Base-by-base conservation (phyloP, 2,888 invertebrate species). In the Ectemnius lituratus region DNA sequence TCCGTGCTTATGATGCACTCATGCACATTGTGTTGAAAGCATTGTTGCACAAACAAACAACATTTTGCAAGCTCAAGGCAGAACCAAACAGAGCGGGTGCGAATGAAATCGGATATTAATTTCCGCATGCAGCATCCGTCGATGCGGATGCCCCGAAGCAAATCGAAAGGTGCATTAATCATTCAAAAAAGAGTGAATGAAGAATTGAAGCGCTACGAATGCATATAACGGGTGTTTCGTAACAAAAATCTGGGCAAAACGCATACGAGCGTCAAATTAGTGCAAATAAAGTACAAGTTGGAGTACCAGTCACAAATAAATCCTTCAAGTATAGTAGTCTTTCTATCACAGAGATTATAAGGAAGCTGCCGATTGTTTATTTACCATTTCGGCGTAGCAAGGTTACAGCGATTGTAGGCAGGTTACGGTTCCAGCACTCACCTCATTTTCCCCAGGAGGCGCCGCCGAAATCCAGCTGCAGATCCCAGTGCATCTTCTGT, bases 301-400 rank as follows among this genome's bases (percentile, higher is more conserved):
- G 5, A 52, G 0, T 2, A 52, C 2, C 16, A 14, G 28, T 20
- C 6, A 13, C 1, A 1, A 28, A 46, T 20, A 16, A 23, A 13
- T 60, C 23, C 6, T 18, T 4, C 8, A 11, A 8, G 13, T 4
- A 14, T 0, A 16, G 5, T 13, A 8, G 8, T 23, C 6, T 0
- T 18, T 46, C 37, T 4, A 16, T 28, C 46, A 20, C 49, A 28
- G 47, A n/a, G 46, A 28, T 58, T 62, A 27, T 57, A 47, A 20
- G 61, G 56, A 56, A 13, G n/a, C 23, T 45, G 20, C 49, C 60
- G 75, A 67, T 72, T 75, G 82, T 84, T 82, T 84, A 84, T 84
- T 84, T 84, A 84, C 76, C 69, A 80, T 78, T 65, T 70, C 64
- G 64, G 58, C 59, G 20, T 59, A 63, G 59, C 65, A 75, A 83